These are phyloP conservation scores for Sceloporus tristichus DNA, from an alignment of 2,113 vertebrate species.

Conservation along the genomic window DNA sequence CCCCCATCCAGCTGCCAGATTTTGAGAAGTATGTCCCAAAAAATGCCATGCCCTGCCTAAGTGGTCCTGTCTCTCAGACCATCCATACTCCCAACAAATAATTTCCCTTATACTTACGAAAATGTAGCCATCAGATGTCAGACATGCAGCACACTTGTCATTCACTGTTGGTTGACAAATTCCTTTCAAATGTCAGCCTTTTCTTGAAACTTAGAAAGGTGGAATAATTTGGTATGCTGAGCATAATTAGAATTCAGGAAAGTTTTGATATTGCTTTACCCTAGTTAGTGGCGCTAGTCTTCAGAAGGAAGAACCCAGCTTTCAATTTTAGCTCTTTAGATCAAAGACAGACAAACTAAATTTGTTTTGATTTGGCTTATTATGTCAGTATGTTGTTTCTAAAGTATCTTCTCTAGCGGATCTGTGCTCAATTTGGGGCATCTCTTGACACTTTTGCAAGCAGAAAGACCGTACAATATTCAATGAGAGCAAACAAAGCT, in stretches of 20 bases:
- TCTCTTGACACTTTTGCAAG: not conserved
- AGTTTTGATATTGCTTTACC: conserved; percentile 19
- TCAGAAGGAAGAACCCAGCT: not conserved
- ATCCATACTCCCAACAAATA: not conserved
- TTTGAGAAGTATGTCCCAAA: no score
- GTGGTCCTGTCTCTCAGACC: no score
- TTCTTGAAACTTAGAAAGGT: conserved; percentile 3
- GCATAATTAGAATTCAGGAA: conserved; percentile 2
- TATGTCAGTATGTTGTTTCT: conserved; percentile 10
- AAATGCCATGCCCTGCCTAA: no score
- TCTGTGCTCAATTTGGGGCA: not conserved
- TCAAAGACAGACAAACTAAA: conserved; percentile 6
- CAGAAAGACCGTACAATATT: not conserved
- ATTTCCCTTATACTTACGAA: not conserved
- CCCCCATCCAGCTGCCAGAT: no score
- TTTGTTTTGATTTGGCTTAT: conserved; percentile 30
- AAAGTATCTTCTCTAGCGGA: not conserved
- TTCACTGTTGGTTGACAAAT: not conserved
- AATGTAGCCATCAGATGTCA: no score
- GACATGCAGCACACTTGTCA: not conserved
- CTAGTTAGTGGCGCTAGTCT: not conserved
- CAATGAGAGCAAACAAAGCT: not conserved
- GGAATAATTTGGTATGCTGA: not conserved
- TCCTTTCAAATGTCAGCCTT: not conserved
- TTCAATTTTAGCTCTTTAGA: conserved; percentile 1